Conservation (phyloP, 2,113 vertebrate genomes). For the Macquaria ambigua region DNA sequence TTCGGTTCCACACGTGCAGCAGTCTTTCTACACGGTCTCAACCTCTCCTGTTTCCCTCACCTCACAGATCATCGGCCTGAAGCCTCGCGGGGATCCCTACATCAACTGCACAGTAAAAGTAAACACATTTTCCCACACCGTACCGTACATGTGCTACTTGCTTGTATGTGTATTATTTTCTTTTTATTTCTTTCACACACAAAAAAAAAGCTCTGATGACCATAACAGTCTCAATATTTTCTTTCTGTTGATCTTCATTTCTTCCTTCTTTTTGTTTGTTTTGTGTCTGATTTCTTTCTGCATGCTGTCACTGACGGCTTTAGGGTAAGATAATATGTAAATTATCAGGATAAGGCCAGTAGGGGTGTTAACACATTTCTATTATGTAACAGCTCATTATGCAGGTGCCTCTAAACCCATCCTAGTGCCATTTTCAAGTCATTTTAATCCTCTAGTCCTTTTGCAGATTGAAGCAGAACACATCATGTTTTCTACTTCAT, state of each 20-base stretch:
- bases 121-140: conserved; percentile 58
- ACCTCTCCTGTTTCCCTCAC: conserved; percentile 52
- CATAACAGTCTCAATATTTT: conserved; percentile 59
- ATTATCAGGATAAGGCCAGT: conserved; percentile 65
- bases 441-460: conserved; percentile 35
- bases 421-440: conserved; percentile 33
- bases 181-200: conserved; percentile 54
- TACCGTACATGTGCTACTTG: conserved; percentile 12
- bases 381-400: conserved; percentile 51
- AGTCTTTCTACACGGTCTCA: conserved; percentile 1
- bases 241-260: conserved; percentile 71
- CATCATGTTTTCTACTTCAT: conserved; percentile 34
- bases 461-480: conserved; percentile 31
- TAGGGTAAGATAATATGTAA: conserved; percentile 82
- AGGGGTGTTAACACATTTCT: conserved; percentile 47
- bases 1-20: background rate
- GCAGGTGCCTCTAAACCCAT: conserved; percentile 50
- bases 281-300: conserved; percentile 87
- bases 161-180: conserved; percentile 51
- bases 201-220: conserved; percentile 31
- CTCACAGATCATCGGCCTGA: conserved; percentile 93
- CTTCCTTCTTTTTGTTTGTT: conserved; percentile 63
- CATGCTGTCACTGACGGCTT: conserved; percentile 90
- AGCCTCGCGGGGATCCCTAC: conserved; percentile 87
- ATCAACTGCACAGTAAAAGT: conserved; percentile 92